These are phyloP conservation scores for Lates japonicus DNA, from an alignment of 2,797 vertebrate genomes.

Conservation along the genomic window DNA sequence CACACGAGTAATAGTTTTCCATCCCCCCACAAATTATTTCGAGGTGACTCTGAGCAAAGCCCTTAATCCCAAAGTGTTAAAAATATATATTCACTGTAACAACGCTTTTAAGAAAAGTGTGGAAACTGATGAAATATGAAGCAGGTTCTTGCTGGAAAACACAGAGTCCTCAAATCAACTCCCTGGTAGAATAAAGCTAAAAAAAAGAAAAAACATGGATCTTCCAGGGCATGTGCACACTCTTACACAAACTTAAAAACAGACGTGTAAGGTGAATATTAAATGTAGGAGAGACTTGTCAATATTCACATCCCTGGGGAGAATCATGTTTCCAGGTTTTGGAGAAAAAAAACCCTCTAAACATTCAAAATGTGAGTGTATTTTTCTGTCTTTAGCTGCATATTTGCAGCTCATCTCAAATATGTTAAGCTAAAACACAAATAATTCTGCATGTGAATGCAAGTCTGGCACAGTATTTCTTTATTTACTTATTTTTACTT, in stretches of 20 bases:
- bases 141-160: constrained; percentile 21
- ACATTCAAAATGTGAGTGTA: not conserved
- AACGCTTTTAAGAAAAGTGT: constrained; percentile 18
- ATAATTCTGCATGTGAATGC: not conserved
- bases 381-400: not conserved
- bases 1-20: not conserved
- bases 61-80: not conserved
- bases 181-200: constrained; percentile 5
- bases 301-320: constrained; percentile 22
- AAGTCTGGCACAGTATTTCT: too few species aligned
- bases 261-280: constrained; percentile 32
- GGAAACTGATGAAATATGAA: constrained; percentile 48
- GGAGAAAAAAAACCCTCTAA: too few species aligned
- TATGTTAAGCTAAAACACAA: not conserved
- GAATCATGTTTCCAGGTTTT: not conserved
- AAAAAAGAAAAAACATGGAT: constrained; percentile 12
- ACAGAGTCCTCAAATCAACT: not conserved
- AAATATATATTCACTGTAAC: constrained; percentile 5
- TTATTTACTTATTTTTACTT: too few species aligned
- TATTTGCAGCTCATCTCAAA: not conserved
- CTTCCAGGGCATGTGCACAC: constrained; percentile 23
- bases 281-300: constrained; percentile 26
- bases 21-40: not conserved
- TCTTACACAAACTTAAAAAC: constrained; percentile 5
- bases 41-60: not conserved